Conservation (phyloP, 2,888 invertebrate genomes). For the Nomada ruficornis region DNA sequence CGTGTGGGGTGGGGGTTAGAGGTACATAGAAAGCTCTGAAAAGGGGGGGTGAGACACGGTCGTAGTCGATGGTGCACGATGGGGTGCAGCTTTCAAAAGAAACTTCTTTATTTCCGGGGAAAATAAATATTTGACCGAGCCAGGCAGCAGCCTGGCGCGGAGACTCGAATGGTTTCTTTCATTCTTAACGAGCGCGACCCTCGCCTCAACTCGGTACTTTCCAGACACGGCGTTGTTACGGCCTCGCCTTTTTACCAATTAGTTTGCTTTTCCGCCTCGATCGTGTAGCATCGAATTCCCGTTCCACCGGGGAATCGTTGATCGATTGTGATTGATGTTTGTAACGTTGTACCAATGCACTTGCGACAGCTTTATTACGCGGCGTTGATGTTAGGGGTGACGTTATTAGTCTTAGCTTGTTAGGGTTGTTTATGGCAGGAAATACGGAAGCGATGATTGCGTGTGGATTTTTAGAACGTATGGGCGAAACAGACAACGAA, state of each 20-base stretch:
- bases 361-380: too few relatives aligned
- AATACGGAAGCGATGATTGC: too few relatives aligned
- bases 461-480: too few relatives aligned
- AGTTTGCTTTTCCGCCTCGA: conserved; percentile 51
- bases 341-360: too few relatives aligned
- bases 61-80: conserved; percentile 18
- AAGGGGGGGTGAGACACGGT: background rate
- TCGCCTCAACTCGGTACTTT: conserved; percentile 17
- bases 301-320: background rate
- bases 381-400: too few relatives aligned
- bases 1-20: background rate
- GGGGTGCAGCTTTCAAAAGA: conserved; percentile 63
- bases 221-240: conserved; percentile 51
- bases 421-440: too few relatives aligned
- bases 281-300: background rate
- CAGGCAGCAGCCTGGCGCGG: conserved; percentile 31
- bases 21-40: background rate
- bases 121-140: conserved; percentile 73
- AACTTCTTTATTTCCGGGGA: conserved; percentile 70
- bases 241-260: conserved; percentile 54
- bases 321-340: conserved; percentile 7
- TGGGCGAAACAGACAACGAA: too few relatives aligned
- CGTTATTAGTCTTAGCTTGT: too few relatives aligned
- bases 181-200: conserved; percentile 70
- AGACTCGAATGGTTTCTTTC: conserved; percentile 72